Base-by-base conservation (phyloP, 2,797 vertebrate species). In the Octomys mimax region DNA sequence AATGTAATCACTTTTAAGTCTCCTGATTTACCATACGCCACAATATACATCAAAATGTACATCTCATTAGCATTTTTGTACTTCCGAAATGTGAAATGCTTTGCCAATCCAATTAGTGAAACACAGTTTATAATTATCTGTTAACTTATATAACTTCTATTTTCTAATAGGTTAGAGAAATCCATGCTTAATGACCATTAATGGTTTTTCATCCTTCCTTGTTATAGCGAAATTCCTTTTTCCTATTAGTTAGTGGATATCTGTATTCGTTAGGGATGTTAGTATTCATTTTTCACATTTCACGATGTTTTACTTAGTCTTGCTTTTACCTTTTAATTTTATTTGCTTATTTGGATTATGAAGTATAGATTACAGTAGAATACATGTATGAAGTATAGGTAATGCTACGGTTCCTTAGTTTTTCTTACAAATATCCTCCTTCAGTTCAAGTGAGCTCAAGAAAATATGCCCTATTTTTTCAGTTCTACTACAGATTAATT, bases 251-350 rank as follows among this genome's bases (percentile, higher is more conserved):
- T 79, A 92, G 46, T 64, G 89, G 36, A 49, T 31, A 26, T 89
- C 21, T 90, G 22, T 75, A 70, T 75, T 87, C 88, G 46, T 83
- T 81, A n/a, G 64, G 46, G 12, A 66, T 52, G 4, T 33, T 49
- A 85, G 21, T 22, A 78, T 78, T 70, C 6, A 52, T 79, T 87
- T 91, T 61, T 87, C 70, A 79, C 9, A 62, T 81, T 93, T 93
- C 70, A 11, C 91, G 57, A 80, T 26, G 14, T 49, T 36, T 88
- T 91, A 42, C 18, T 62, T 19, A 64, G 21, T 0, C 8, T 52
- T 42, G 54, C 42, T 87, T 90, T 71, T 92, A 21, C 6, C 28
- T 80, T 94, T 93, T 80, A 57, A 75, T 87, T 94, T 93, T 75
- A 83, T 92, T 68, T 85, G 2, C 28, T 90, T 84, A 8, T 39